Evolutionary conservation across 2,888 invertebrate species (phyloP).

Genomic region (Drosophila aldrichi): DNA sequence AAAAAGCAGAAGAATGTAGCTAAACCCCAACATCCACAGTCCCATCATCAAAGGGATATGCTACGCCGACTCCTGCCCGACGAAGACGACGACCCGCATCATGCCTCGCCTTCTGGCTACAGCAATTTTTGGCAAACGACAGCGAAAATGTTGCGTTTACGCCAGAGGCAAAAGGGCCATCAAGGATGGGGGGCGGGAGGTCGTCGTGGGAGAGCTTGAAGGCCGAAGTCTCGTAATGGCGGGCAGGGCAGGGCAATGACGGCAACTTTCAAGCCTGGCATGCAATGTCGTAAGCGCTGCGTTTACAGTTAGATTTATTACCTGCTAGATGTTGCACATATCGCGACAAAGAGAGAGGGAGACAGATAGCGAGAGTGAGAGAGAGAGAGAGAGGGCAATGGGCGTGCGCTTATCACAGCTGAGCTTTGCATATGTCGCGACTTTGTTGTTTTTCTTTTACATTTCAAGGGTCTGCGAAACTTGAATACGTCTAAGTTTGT

Average conservation of each 20-base stretch:
- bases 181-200: not conserved
- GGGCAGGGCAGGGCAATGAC: constrained; percentile 59
- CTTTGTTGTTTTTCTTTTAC: constrained; percentile 56
- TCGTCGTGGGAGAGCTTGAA: not conserved
- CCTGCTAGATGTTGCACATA: constrained; percentile 80
- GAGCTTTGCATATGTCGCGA: constrained; percentile 75
- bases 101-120: constrained; percentile 47
- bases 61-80: not conserved
- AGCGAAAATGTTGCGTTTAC: constrained; percentile 69
- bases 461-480: not conserved
- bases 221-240: constrained; percentile 38
- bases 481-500: constrained; percentile 9
- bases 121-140: constrained; percentile 74
- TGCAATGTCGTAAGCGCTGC: constrained; percentile 77
- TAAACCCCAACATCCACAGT: constrained; percentile 7
- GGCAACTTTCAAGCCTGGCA: constrained; percentile 73
- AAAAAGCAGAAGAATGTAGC: not conserved
- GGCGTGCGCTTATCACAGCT: constrained; percentile 60
- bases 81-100: constrained; percentile 22
- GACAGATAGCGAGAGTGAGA: not conserved
- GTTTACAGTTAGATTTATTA: constrained; percentile 80
- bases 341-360: constrained; percentile 33
- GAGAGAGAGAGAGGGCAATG: constrained; percentile 5
- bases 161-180: constrained; percentile 19
- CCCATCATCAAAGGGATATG: not conserved